Conservation (phyloP, 2,888 invertebrate genomes). For the Geotrupes spiniger region DNA sequence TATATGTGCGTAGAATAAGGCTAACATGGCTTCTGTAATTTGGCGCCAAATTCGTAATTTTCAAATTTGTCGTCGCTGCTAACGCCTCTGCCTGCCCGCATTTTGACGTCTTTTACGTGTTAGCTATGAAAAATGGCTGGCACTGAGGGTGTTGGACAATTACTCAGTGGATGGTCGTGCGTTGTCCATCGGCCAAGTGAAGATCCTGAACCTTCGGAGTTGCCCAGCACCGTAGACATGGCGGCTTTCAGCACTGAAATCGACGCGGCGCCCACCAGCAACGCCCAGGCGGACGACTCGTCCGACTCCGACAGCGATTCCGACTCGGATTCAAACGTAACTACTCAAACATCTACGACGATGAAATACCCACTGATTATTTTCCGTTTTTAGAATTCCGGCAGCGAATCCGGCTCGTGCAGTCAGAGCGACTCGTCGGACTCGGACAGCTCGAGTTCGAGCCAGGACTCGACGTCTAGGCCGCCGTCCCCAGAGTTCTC, state of each 20-base stretch:
- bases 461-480: slow-evolving; percentile 45
- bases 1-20: slow-evolving; percentile 5
- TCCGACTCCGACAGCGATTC: slow-evolving; percentile 60
- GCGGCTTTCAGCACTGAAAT: slow-evolving; percentile 60
- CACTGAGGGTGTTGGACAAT: slow-evolving; percentile 47
- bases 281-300: slow-evolving; percentile 27
- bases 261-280: slow-evolving; percentile 39
- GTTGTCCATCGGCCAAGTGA: slow-evolving; percentile 59
- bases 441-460: slow-evolving; percentile 48
- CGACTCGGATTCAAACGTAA: slow-evolving; percentile 54
- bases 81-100: not conserved
- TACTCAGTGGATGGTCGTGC: slow-evolving; percentile 55
- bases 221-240: slow-evolving; percentile 66
- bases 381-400: slow-evolving; percentile 49
- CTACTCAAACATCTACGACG: slow-evolving; percentile 4
- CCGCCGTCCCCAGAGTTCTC: slow-evolving; percentile 57
- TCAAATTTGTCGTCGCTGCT: slow-evolving; percentile 10
- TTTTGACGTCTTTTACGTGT: slow-evolving; percentile 9
- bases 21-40: slow-evolving; percentile 15
- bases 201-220: slow-evolving; percentile 61
- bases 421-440: slow-evolving; percentile 49
- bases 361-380: not conserved
- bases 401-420: slow-evolving; percentile 49
- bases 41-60: slow-evolving; percentile 18
- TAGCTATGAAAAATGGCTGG: slow-evolving; percentile 43